phyloP scores from a whole-genome alignment of 2,113 vertebrate species.

The Onychorhynchus coronatus region DNA sequence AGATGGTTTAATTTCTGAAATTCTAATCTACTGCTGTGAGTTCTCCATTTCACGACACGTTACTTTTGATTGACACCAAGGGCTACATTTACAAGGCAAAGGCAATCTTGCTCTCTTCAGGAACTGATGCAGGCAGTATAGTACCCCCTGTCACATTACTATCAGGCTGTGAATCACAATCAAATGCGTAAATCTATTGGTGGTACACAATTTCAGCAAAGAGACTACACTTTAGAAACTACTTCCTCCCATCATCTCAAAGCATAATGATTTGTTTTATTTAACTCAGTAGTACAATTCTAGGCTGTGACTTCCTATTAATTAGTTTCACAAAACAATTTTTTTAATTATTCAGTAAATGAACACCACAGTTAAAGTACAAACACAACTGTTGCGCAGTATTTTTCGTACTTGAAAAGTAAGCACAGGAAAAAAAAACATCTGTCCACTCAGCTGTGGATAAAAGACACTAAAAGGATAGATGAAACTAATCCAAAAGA shows the following conservation, averaged over 20 bases:
- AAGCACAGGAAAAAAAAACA: background rate
- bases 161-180: background rate
- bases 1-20: constrained; percentile 61
- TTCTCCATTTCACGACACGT: constrained; percentile 45
- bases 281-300: background rate
- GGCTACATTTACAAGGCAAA: constrained; percentile 24
- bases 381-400: background rate
- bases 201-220: background rate
- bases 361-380: background rate
- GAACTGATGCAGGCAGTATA: background rate
- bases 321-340: background rate
- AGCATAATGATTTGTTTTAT: background rate
- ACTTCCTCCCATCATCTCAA: background rate
- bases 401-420: background rate
- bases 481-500: background rate
- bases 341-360: background rate
- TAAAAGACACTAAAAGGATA: background rate
- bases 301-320: background rate
- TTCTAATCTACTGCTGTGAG: constrained; percentile 15
- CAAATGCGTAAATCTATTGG: background rate
- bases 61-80: constrained; percentile 30
- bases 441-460: background rate
- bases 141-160: background rate
- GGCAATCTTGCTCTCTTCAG: background rate
- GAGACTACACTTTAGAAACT: background rate